Conservation (phyloP, 2,113 vertebrate species). For the Grammomys dolichurus region DNA sequence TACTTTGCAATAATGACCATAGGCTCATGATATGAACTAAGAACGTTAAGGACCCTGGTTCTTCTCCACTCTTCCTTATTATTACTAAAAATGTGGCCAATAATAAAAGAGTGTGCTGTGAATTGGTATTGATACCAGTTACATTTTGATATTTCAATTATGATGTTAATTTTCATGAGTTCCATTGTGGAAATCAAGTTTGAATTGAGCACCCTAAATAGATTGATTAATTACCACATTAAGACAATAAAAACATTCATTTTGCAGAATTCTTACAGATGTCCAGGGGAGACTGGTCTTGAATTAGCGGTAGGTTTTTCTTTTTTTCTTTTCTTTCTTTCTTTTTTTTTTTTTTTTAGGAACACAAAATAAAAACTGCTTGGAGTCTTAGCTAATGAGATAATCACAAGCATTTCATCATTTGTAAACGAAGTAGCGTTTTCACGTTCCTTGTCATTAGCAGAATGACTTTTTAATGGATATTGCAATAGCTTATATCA, state of each 20-base stretch:
- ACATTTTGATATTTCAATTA: constrained; percentile 48
- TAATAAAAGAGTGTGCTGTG: constrained; percentile 20
- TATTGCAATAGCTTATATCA: constrained; percentile 71
- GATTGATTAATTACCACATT: constrained; percentile 27
- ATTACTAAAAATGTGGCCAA: constrained; percentile 16
- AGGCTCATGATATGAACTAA: neutral
- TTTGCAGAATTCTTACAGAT: constrained; percentile 57
- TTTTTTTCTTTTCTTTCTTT: neutral
- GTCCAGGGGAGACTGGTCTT: constrained; percentile 50
- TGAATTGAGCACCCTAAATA: constrained; percentile 52
- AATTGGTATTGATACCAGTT: neutral
- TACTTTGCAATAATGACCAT: neutral
- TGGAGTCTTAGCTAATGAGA: constrained; percentile 68
- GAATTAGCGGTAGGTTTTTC: constrained; percentile 64
- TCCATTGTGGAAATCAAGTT: constrained; percentile 50
- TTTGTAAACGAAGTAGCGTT: constrained; percentile 73
- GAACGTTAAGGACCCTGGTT: neutral
- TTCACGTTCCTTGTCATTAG: constrained; percentile 77
- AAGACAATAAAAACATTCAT: constrained; percentile 52
- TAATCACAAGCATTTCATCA: constrained; percentile 70
- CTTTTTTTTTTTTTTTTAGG: neutral
- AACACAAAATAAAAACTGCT: constrained; percentile 62
- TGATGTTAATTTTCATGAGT: constrained; percentile 22
- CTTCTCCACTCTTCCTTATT: neutral
- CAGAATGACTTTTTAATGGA: constrained; percentile 82